Percentiles rank a stretch among this genome's conserved stretches.
phyloP scores from a whole-genome alignment of 1,140 invertebrate genomes.

The Bombus superbus region DNA sequence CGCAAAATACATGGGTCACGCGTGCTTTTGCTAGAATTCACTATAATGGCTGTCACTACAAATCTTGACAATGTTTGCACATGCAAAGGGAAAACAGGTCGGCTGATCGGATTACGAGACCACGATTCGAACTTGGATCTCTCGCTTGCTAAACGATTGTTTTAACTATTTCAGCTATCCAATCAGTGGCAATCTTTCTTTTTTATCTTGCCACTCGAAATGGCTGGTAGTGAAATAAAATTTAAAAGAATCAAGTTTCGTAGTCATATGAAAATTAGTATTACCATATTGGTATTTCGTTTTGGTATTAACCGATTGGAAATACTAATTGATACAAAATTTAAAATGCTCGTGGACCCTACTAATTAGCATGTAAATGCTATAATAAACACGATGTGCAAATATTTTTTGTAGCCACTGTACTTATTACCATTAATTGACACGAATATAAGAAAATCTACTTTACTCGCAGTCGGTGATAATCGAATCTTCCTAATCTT shows the following conservation, averaged over 20 bases:
- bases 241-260: too few species aligned
- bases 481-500: too few species aligned
- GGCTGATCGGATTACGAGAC: constrained; percentile 9
- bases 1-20: neutral
- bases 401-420: neutral
- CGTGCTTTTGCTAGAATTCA: neutral
- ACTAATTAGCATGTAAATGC: too few species aligned
- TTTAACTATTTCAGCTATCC: neutral
- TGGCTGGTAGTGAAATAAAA: too few species aligned
- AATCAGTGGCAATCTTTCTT: neutral
- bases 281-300: too few species aligned
- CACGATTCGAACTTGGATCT: neutral
- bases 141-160: neutral
- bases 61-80: neutral
- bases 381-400: too few species aligned
- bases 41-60: constrained; percentile 6
- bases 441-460: neutral
- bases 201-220: neutral
- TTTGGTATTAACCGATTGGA: too few species aligned
- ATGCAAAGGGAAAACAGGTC: neutral
- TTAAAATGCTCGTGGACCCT: too few species aligned
- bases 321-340: too few species aligned
- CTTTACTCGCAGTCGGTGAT: too few species aligned
- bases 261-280: too few species aligned
- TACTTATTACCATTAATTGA: neutral